These are phyloP conservation scores for Thaumetopoea pityocampa DNA, from an alignment of 1,140 invertebrate species.

Conservation along the genomic window DNA sequence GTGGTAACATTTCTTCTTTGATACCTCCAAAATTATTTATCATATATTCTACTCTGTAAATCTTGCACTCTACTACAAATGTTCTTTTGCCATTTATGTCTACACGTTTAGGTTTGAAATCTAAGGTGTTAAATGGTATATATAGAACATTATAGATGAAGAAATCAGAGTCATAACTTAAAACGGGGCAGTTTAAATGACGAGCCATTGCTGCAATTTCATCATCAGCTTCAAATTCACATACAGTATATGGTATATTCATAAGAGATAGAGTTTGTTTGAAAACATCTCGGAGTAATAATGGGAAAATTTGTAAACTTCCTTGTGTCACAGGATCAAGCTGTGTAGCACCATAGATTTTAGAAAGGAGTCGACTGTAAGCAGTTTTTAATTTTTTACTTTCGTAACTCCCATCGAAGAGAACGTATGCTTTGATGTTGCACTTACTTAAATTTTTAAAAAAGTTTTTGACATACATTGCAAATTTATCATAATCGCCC, in stretches of 20 bases:
- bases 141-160: slow-evolving; percentile 90
- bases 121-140: slow-evolving; percentile 85
- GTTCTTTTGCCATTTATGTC: slow-evolving; percentile 37
- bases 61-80: slow-evolving; percentile 77
- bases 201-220: slow-evolving; percentile 87
- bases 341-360: slow-evolving; percentile 76
- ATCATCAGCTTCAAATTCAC: slow-evolving; percentile 91
- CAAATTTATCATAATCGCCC: slow-evolving; percentile 91
- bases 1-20: slow-evolving; percentile 80
- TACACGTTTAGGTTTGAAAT: slow-evolving; percentile 57
- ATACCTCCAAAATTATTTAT: slow-evolving; percentile 80
- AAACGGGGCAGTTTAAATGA: slow-evolving; percentile 86
- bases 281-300: slow-evolving; percentile 84
- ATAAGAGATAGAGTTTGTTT: slow-evolving; percentile 80
- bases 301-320: slow-evolving; percentile 79
- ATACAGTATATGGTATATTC: slow-evolving; percentile 80
- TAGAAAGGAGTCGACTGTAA: slow-evolving; percentile 78
- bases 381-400: slow-evolving; percentile 85
- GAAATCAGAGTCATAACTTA: slow-evolving; percentile 95
- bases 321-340: slow-evolving; percentile 66
- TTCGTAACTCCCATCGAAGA: slow-evolving; percentile 90
- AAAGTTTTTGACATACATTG: slow-evolving; percentile 79
- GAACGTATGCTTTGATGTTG: slow-evolving; percentile 84
- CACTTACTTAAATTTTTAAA: slow-evolving; percentile 84
- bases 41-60: slow-evolving; percentile 85